Evolutionary conservation across 2,797 vertebrate genomes (phyloP).

Genomic region (Scolopax rusticola): DNA sequence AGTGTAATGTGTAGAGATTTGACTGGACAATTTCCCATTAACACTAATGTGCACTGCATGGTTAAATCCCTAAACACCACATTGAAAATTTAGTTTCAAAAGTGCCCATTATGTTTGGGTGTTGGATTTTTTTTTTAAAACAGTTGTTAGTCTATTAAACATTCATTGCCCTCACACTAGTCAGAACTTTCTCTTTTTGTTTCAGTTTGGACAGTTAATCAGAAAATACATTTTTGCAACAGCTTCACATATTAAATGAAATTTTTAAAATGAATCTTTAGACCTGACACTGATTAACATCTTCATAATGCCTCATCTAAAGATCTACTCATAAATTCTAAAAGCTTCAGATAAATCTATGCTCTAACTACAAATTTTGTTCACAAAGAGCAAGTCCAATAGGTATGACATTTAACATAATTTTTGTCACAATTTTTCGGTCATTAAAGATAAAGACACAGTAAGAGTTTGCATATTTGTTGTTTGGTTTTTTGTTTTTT

Average conservation of each 20-base stretch:
- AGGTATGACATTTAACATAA: not conserved
- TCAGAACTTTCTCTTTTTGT: constrained; percentile 57
- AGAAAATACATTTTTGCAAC: constrained; percentile 41
- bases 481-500: not conserved
- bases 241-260: constrained; percentile 48
- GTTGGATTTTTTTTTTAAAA: constrained; percentile 29
- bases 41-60: constrained; percentile 1
- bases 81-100: constrained; percentile 51
- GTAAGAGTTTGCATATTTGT: not conserved
- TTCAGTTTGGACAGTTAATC: constrained; percentile 65
- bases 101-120: not conserved
- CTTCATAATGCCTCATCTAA: not conserved
- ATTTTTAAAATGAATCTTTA: constrained; percentile 15
- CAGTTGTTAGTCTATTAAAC: constrained; percentile 61
- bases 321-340: constrained; percentile 27
- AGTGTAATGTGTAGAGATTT: not conserved
- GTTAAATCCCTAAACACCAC: constrained; percentile 38
- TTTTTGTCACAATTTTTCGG: not conserved
- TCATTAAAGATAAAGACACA: not conserved
- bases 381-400: constrained; percentile 2
- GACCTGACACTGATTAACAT: constrained; percentile 32
- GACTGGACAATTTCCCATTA: constrained; percentile 47
- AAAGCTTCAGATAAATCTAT: constrained; percentile 20
- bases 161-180: constrained; percentile 38
- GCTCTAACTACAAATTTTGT: not conserved